Base-by-base conservation (phyloP, 2,113 vertebrate species). In the Heterotis niloticus region DNA sequence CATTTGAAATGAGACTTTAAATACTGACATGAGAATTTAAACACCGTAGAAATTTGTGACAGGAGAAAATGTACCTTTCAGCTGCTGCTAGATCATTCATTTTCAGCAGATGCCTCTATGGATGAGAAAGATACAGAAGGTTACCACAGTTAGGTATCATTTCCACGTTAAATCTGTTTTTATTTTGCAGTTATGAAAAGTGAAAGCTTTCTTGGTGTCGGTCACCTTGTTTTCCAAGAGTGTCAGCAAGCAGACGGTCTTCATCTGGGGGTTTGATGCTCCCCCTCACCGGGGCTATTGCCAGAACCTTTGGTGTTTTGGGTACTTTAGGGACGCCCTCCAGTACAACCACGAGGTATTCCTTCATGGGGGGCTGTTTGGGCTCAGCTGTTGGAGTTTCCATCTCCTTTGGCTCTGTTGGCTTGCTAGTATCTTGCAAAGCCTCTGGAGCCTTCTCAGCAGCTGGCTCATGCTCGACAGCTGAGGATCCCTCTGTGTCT, bases 271-370 rank as follows among this genome's bases (percentile, higher is more conserved):
- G 28, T 12, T 57, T 57, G 68, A 88, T 75, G 78, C 84, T 88
- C 44, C 87, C 88, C 5, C 69, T 88, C 81, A 90, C 64, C 4
- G 86, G 82, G 16, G 86, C 88, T 23, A 91, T 82, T 57, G 88
- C 90, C 0, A 93, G 82, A 20, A 92, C 89, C 82, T 83, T 91
- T 20, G 85, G 86, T 65, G 79, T 86, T 56, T 88, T 91, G 5
- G 89, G 89, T 29, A 80, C 28, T 83, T 87, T 88, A 4, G 89
- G 82, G 44, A 81, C 64, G 79, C 90, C 91, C 70, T 92, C 91
- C 81, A 93, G 81, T 70, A 92, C 83, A 52, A 93, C 89, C 52
- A 91, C 84, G 34, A 92, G 82, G 78, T 87, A 92, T 77, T 92
- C 89, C 79, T 52, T 83, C 9, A 87, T 28, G 44, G 84, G 44